phyloP scores from a whole-genome alignment of 2,888 invertebrate species.

The Scaptomyza polygonia region DNA sequence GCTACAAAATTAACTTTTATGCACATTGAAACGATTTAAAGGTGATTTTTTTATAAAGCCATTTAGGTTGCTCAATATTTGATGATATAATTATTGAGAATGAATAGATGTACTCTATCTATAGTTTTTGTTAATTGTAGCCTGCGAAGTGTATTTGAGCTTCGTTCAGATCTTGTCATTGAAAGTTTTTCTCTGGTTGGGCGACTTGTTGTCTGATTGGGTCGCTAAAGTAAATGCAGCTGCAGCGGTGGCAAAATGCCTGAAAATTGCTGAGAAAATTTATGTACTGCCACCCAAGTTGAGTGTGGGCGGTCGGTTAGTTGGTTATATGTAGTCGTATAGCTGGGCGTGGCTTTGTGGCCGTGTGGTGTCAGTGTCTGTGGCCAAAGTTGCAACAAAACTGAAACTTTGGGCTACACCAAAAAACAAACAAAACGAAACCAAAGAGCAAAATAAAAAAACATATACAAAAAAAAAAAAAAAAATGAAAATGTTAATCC shows the following conservation, averaged over 20 bases:
- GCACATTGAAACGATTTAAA: background rate
- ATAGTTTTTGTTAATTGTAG: background rate
- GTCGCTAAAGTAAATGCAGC: constrained; percentile 34
- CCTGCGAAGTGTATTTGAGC: constrained; percentile 13
- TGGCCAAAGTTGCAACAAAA: constrained; percentile 78
- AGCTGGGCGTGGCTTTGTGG: constrained; percentile 29
- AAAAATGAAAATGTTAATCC: constrained; percentile 39
- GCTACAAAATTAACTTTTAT: background rate
- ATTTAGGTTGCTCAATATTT: background rate
- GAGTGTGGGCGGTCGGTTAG: constrained; percentile 30
- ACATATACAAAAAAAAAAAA: background rate
- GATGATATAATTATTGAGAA: background rate
- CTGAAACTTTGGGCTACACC: constrained; percentile 66
- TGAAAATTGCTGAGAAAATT: constrained; percentile 57
- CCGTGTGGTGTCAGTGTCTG: constrained; percentile 58
- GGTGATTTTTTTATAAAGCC: too few relatives aligned
- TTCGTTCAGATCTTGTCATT: constrained; percentile 12
- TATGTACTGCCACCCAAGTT: constrained; percentile 57
- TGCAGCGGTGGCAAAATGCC: constrained; percentile 40
- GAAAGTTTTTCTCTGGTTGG: constrained; percentile 14
- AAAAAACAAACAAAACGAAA: background rate
- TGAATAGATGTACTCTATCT: background rate
- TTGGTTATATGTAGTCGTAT: background rate
- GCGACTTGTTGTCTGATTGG: constrained; percentile 48
- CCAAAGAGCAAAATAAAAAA: background rate